These are phyloP conservation scores for Ptilodon capucinus DNA, from an alignment of 2,888 invertebrate species.

Conservation along the genomic window DNA sequence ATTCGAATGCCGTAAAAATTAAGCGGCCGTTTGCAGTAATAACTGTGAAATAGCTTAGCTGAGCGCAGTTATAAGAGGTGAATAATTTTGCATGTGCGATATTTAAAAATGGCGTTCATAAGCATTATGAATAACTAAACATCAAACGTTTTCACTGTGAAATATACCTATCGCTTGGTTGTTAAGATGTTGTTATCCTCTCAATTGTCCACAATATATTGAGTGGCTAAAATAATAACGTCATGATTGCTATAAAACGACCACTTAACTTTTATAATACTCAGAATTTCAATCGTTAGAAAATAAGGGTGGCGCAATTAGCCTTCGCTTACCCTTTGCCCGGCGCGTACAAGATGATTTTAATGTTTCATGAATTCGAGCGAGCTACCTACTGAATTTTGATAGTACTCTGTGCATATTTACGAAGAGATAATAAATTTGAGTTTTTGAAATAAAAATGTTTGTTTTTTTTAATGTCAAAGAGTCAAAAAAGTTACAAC, in stretches of 20 bases:
- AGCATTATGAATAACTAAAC: too few species aligned
- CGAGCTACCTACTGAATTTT: not conserved
- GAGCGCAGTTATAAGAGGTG: not conserved
- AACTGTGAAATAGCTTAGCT: not conserved
- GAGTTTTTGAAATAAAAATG: too few species aligned
- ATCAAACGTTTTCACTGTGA: too few species aligned
- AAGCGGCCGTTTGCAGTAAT: not conserved
- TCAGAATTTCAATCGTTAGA: slow-evolving; percentile 33
- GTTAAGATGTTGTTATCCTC: not conserved
- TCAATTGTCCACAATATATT: not conserved
- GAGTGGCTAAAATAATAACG: slow-evolving; percentile 12
- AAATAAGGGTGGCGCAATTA: slow-evolving; percentile 41
- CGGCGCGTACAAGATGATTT: slow-evolving; percentile 25
- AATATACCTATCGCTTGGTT: not conserved
- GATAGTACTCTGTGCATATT: not conserved
- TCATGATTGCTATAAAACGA: slow-evolving; percentile 21
- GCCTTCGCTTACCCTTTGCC: slow-evolving; percentile 36
- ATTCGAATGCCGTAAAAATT: not conserved
- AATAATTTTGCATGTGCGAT: not conserved
- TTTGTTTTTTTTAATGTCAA: too few species aligned
- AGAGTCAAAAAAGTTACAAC: too few species aligned
- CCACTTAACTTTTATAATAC: slow-evolving; percentile 35
- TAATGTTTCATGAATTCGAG: slow-evolving; percentile 11
- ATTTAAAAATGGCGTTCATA: not conserved
- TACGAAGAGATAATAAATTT: not conserved